These are phyloP conservation scores for Pachyrhynchus sulphureomaculatus DNA, from an alignment of 1,140 invertebrate genomes.

Conservation along the genomic window DNA sequence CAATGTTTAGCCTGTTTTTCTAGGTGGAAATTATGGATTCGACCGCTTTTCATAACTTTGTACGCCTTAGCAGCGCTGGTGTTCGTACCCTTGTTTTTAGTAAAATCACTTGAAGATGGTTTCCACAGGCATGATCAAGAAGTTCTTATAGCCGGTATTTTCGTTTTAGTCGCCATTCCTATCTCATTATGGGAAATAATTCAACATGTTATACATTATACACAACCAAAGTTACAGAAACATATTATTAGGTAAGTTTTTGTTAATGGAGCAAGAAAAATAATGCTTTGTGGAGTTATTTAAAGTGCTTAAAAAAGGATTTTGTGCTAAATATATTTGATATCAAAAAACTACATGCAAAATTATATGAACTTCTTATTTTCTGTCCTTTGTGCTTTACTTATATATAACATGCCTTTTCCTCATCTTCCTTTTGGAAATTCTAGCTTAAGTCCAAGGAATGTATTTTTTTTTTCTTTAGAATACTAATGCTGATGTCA, in stretches of 20 bases:
- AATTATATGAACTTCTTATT: no score
- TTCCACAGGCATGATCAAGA: constrained; percentile 74
- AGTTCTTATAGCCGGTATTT: constrained; percentile 83
- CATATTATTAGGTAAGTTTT: constrained; percentile 82
- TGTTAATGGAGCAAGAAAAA: no score
- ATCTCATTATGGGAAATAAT: constrained; percentile 94
- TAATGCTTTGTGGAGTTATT: no score
- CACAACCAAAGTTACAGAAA: constrained; percentile 88
- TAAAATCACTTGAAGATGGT: constrained; percentile 71
- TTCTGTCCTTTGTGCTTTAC: no score
- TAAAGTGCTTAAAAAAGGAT: no score
- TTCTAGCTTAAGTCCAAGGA: no score
- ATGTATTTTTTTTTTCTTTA: no score
- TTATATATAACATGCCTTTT: no score
- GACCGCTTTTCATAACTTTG: constrained; percentile 74
- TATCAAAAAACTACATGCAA: no score
- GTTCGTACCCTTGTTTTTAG: constrained; percentile 78
- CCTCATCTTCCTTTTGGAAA: no score
- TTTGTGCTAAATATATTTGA: no score
- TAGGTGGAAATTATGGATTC: constrained; percentile 85
- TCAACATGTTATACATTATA: constrained; percentile 92
- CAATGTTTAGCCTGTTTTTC: constrained; percentile 38
- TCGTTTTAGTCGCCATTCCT: constrained; percentile 86
- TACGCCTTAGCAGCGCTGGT: constrained; percentile 81
- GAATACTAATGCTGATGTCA: no score